A percentile compares a stretch with the other conserved stretches of the same genome.
Conservation (phyloP, 2,888 invertebrate species). For the Thelaira solivaga region DNA sequence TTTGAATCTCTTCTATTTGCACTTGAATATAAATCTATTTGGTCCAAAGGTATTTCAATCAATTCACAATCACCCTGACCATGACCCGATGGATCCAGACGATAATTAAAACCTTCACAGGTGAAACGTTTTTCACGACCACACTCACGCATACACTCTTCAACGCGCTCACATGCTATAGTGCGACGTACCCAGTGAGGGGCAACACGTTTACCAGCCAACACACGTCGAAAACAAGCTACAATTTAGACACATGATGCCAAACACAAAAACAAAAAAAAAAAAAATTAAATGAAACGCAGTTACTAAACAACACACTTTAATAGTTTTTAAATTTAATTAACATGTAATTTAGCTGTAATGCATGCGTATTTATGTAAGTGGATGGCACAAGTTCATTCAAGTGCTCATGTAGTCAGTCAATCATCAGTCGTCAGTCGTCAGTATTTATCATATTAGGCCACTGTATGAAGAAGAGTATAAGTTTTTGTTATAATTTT, state of each 20-base stretch:
- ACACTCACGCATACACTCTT: conserved; percentile 87
- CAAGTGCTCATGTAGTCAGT: no score
- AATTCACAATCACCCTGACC: conserved; percentile 88
- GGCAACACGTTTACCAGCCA: conserved; percentile 85
- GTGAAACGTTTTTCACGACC: conserved; percentile 85
- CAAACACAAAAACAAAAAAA: neutral
- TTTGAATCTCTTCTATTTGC: conserved; percentile 78
- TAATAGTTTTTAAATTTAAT: no score
- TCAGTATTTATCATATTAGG: no score
- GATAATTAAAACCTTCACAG: conserved; percentile 91
- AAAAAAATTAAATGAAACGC: neutral
- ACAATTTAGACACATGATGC: neutral
- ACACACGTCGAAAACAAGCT: conserved; percentile 88
- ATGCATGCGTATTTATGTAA: neutral
- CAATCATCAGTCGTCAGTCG: no score
- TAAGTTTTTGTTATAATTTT: no score
- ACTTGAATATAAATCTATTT: conserved; percentile 81
- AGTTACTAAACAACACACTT: no score
- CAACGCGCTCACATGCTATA: conserved; percentile 83
- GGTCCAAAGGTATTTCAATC: conserved; percentile 83
- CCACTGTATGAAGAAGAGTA: no score
- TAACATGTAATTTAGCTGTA: no score
- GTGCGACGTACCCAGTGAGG: conserved; percentile 84
- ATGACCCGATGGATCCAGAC: conserved; percentile 84
- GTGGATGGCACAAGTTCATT: neutral